A percentile compares a stretch with the other conserved stretches of the same genome.
These are phyloP conservation scores for Psittacus erithacus DNA, from an alignment of 2,113 vertebrate species.

Conservation along the genomic window DNA sequence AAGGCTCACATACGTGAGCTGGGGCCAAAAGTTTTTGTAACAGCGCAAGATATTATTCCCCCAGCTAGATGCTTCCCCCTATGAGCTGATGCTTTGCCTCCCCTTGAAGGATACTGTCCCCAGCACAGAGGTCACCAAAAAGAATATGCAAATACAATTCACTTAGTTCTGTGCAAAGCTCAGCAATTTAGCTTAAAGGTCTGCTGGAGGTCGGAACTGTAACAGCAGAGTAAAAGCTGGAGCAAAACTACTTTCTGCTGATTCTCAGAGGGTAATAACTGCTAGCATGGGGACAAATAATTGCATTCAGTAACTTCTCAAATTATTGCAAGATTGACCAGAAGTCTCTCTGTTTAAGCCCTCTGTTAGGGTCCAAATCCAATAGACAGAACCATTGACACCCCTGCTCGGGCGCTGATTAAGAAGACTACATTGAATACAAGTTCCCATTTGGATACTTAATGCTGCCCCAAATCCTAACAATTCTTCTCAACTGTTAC, in stretches of 20 bases:
- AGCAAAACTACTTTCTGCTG: not conserved
- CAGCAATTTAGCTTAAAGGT: not conserved
- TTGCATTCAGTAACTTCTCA: not conserved
- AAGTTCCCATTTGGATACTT: not conserved
- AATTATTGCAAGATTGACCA: not conserved
- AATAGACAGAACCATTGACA: not conserved
- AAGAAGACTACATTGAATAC: not conserved
- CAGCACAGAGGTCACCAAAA: constrained; percentile 7
- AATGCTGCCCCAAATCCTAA: not conserved
- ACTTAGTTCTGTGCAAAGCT: not conserved
- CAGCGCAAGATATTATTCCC: not conserved
- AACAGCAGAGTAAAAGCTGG: not conserved
- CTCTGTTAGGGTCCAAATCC: not conserved
- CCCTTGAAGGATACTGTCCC: not conserved
- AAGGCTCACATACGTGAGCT: not conserved
- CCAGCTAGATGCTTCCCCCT: not conserved
- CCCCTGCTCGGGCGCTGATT: not conserved
- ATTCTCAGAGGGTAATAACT: not conserved
- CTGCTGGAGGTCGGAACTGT: not conserved
- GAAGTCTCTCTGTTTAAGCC: not conserved
- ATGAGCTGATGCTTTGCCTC: not conserved
- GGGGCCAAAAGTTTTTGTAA: constrained; percentile 3
- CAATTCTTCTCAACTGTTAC: not conserved
- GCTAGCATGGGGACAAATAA: not conserved
- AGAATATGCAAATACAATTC: not conserved